phyloP scores from a whole-genome alignment of 2,888 invertebrate genomes.

The Nephrotoma flavescens region DNA sequence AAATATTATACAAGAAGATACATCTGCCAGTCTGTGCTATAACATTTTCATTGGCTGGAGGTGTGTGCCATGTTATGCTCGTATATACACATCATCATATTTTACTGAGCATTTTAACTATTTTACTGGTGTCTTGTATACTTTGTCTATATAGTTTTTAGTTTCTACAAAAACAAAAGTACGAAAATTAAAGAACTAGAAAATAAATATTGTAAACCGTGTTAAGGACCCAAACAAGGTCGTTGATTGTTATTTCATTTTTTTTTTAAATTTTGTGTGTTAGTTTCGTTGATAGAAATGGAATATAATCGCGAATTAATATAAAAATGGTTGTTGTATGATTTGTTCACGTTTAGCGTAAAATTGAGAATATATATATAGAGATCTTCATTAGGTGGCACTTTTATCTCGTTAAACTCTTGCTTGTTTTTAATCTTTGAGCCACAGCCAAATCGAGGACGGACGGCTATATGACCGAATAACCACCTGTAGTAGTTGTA shows the following conservation, averaged over 20 bases:
- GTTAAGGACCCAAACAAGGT: slow-evolving; percentile 4
- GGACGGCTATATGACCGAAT: too few species aligned
- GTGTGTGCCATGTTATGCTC: neutral
- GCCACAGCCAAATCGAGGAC: too few species aligned
- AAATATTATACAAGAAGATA: neutral
- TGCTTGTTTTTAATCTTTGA: too few species aligned
- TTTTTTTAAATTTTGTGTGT: neutral
- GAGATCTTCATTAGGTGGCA: too few species aligned
- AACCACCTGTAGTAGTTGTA: too few species aligned
- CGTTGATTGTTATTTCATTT: neutral
- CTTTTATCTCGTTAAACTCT: too few species aligned
- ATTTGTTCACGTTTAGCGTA: too few species aligned
- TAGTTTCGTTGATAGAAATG: neutral
- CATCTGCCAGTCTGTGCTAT: neutral
- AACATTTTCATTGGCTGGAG: neutral
- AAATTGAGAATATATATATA: too few species aligned
- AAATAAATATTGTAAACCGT: neutral
- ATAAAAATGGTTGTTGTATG: neutral
- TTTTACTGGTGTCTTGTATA: neutral
- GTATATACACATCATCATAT: neutral
- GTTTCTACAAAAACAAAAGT: neutral
- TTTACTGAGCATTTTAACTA: neutral
- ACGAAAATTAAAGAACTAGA: neutral
- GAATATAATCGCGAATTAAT: neutral
- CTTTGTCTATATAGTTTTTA: neutral